A percentile compares a stretch with the other conserved stretches of the same genome.
Conservation (phyloP, 2,797 vertebrate genomes). For the Cynodonichthys magdalenae region DNA sequence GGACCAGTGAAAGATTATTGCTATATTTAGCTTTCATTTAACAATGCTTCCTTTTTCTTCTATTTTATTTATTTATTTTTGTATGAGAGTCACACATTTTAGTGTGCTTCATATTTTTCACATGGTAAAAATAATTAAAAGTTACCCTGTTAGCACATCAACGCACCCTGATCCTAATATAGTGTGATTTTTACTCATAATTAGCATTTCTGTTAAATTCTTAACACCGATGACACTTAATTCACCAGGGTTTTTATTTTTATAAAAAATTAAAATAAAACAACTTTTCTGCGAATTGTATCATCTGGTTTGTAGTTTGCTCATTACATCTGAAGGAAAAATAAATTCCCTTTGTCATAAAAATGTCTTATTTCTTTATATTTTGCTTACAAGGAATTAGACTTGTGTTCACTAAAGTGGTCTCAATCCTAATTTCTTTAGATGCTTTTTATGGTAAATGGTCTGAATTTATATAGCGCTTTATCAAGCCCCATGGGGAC, state of each 20-base stretch:
- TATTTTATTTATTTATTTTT: no score
- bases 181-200: slow-evolving; percentile 14
- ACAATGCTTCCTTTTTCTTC: slow-evolving; percentile 54
- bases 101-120: slow-evolving; percentile 41
- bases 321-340: slow-evolving; percentile 34
- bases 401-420: no score
- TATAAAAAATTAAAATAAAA: slow-evolving; percentile 32
- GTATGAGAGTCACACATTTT: slow-evolving; percentile 47
- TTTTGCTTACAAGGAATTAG: no score
- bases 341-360: slow-evolving; percentile 22
- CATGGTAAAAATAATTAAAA: slow-evolving; percentile 29
- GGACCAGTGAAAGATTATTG: slow-evolving; percentile 62
- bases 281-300: slow-evolving; percentile 37
- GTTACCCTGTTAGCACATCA: slow-evolving; percentile 18
- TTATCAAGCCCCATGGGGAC: no score
- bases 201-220: slow-evolving; percentile 25
- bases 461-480: no score
- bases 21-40: slow-evolving; percentile 77
- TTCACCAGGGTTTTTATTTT: slow-evolving; percentile 32
- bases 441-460: no score
- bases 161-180: slow-evolving; percentile 3
- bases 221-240: slow-evolving; percentile 11
- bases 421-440: no score
- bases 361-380: no score
- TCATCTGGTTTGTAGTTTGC: slow-evolving; percentile 51